Conservation (phyloP, 2,888 invertebrate species). For the Leistus spinibarbis region DNA sequence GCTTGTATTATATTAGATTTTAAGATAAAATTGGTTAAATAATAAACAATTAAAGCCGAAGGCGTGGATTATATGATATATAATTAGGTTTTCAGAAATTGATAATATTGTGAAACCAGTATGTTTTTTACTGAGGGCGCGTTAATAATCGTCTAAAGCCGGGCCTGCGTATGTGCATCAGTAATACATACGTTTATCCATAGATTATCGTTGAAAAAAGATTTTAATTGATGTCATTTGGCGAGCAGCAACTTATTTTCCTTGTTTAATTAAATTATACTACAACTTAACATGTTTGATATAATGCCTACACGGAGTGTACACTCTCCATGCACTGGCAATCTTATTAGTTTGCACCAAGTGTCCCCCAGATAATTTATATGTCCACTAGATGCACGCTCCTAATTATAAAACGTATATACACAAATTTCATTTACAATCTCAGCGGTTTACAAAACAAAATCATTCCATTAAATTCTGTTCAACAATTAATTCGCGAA, state of each 20-base stretch:
- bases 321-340: neutral
- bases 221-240: neutral
- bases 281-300: neutral
- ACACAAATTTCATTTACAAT: no score
- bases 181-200: neutral
- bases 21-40: no score
- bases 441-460: no score
- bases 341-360: neutral
- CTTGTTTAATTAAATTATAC: neutral
- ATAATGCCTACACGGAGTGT: neutral
- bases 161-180: neutral
- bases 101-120: no score
- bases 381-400: neutral
- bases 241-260: neutral
- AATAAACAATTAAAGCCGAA: no score
- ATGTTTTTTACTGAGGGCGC: no score
- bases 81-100: no score
- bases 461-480: no score
- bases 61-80: no score
- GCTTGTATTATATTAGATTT: no score
- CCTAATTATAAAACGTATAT: neutral
- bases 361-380: neutral
- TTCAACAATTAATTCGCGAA: no score
- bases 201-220: neutral
- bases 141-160: no score